Evolutionary conservation across 2,113 vertebrate genomes (phyloP), one percentile per base, ranked within the genome.

Genomic region (Calidris pugnax): DNA sequence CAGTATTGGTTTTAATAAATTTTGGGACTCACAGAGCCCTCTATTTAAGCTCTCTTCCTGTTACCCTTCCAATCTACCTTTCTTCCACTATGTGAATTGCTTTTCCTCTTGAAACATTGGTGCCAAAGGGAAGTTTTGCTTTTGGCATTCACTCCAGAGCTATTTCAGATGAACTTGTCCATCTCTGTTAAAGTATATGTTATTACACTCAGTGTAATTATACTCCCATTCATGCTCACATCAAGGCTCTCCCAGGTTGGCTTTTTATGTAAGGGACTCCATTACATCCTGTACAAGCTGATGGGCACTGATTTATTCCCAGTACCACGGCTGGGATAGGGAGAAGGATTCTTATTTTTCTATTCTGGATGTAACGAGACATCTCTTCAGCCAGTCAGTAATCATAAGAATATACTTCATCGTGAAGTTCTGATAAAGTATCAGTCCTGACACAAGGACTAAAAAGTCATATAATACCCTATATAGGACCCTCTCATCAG

Each of bases 1-100:
- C 59, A 71, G 35, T 55, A 91, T 73, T 90, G 57, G 22, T 66
- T 96, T 95, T 91, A 69, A 90, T 43, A 82, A 76, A 79, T 76
- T 60, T 45, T 28, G 39, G 35, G 30, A 75, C 20, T 56, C 7
- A 1, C n/a, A 60, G 45, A 22, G 23, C 64, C 73, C 62, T 93
- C 75, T 91, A 26, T 86, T 69, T 84, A 83, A 60, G 37, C 30
- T 73, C 63, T 91, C 43, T 89, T 68, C 64, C 89, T 75, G 41
- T 73, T 84, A 86, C 22, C 12, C 5, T 64, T 59, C 62, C 74
- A 75, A 83, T 12, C n/a, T 90, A 89, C 33, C 43, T 86, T 90
- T 91, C 50, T 37, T 28, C 48, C 14, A 45, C 73, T 26, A 37
- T 4, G 15, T 66, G 59, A 91, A 83, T 79, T 77, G 35, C 23